Evolutionary conservation across 2,888 invertebrate genomes (phyloP).

Genomic region (Lithophane socia): DNA sequence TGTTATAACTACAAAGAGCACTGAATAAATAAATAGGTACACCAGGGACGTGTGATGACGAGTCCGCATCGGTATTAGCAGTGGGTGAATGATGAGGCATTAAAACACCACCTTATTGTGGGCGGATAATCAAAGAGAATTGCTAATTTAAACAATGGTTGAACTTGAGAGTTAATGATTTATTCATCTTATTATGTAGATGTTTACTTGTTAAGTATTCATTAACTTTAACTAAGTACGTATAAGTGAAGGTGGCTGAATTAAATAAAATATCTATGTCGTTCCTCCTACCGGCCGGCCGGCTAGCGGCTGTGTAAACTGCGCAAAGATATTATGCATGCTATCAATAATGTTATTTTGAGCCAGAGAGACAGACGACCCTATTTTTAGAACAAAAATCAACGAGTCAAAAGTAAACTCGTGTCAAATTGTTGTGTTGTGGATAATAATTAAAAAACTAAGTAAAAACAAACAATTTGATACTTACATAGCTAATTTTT

Average conservation of each 20-base stretch:
- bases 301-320: too few relatives aligned
- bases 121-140: slow-evolving; percentile 25
- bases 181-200: neutral
- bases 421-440: neutral
- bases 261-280: neutral
- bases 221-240: neutral
- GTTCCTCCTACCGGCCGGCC: too few relatives aligned
- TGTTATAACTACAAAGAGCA: neutral
- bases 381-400: neutral
- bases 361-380: too few relatives aligned
- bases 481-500: too few relatives aligned
- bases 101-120: slow-evolving; percentile 22
- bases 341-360: too few relatives aligned
- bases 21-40: neutral
- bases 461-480: neutral
- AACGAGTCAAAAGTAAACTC: neutral
- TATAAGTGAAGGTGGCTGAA: neutral
- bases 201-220: neutral
- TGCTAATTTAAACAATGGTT: slow-evolving; percentile 49
- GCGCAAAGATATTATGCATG: too few relatives aligned
- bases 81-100: slow-evolving; percentile 53
- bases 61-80: slow-evolving; percentile 14
- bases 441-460: too few relatives aligned
- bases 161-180: slow-evolving; percentile 43
- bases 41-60: slow-evolving; percentile 29